Evolutionary conservation across 2,888 invertebrate genomes (phyloP).

Genomic region (Prenolepis imparis): DNA sequence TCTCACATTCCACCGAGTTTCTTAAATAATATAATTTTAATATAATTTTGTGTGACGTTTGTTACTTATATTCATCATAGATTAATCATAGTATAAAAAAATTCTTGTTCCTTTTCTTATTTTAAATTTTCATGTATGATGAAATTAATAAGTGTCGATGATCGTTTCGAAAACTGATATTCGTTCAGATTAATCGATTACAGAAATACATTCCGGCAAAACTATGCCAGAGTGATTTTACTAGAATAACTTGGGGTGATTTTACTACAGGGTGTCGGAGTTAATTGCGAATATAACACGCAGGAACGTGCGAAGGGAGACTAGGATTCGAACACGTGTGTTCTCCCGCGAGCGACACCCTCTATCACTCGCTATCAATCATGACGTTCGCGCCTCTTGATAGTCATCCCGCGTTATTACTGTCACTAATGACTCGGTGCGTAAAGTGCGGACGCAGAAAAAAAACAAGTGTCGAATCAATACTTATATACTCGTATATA

Average conservation of each 20-base stretch:
- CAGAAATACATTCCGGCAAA: neutral
- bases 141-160: neutral
- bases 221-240: neutral
- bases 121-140: neutral
- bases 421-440: neutral
- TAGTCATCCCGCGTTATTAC: constrained; percentile 34
- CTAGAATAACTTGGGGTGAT: neutral
- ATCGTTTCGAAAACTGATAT: no score
- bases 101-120: no score
- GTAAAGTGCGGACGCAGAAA: no score
- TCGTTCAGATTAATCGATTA: neutral
- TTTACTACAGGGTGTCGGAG: neutral
- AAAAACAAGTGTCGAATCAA: no score
- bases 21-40: constrained; percentile 12
- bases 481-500: no score
- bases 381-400: constrained; percentile 22
- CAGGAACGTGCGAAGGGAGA: neutral
- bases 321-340: constrained; percentile 27
- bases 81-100: neutral
- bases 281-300: constrained; percentile 38
- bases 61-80: neutral
- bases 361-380: constrained; percentile 54
- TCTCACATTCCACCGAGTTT: neutral
- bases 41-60: neutral
- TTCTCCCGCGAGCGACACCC: constrained; percentile 16